A percentile compares a stretch with the other conserved stretches of the same genome.
Evolutionary conservation across 2,113 vertebrate species (phyloP).

Genomic region (Crotalus helleri): DNA sequence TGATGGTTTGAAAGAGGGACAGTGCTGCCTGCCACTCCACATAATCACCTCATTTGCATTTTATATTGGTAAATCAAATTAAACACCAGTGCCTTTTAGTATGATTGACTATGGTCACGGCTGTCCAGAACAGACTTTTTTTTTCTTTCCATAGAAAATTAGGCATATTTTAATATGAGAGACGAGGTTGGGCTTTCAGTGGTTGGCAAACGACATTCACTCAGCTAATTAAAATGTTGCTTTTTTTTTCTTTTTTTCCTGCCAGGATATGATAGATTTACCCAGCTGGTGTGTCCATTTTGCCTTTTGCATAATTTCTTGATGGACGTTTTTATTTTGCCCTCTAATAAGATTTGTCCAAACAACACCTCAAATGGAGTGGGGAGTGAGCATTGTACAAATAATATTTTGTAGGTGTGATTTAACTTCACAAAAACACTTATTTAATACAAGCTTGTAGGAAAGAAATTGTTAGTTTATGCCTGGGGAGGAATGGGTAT

Average conservation of each 20-base stretch:
- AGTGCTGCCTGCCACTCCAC: slow-evolving; percentile 93
- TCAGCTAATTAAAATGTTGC: slow-evolving; percentile 98
- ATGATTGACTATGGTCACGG: slow-evolving; percentile 98
- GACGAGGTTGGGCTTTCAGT: slow-evolving; percentile 81
- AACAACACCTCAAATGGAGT: slow-evolving; percentile 71
- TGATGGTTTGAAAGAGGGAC: slow-evolving; percentile 97
- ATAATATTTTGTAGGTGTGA: slow-evolving; percentile 66
- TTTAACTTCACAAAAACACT: slow-evolving; percentile 55
- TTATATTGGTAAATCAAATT: slow-evolving; percentile 99
- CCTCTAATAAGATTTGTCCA: slow-evolving; percentile 75
- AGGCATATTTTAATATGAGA: slow-evolving; percentile 97
- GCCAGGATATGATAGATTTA: slow-evolving; percentile 85
- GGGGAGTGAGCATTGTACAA: slow-evolving; percentile 60
- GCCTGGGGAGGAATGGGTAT: background rate
- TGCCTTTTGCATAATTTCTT: slow-evolving; percentile 74
- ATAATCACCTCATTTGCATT: slow-evolving; percentile 99
- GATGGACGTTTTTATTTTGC: slow-evolving; percentile 78
- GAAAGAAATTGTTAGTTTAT: background rate
- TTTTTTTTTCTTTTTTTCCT: slow-evolving; percentile 42
- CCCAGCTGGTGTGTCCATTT: slow-evolving; percentile 89
- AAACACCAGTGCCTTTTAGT: slow-evolving; percentile 99
- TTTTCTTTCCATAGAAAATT: slow-evolving; percentile 87
- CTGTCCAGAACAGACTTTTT: slow-evolving; percentile 93
- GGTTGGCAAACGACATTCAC: slow-evolving; percentile 94
- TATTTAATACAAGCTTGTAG: slow-evolving; percentile 4